These are phyloP conservation scores for Calliphora vicina DNA, from an alignment of 1,140 invertebrate genomes.

Conservation along the genomic window DNA sequence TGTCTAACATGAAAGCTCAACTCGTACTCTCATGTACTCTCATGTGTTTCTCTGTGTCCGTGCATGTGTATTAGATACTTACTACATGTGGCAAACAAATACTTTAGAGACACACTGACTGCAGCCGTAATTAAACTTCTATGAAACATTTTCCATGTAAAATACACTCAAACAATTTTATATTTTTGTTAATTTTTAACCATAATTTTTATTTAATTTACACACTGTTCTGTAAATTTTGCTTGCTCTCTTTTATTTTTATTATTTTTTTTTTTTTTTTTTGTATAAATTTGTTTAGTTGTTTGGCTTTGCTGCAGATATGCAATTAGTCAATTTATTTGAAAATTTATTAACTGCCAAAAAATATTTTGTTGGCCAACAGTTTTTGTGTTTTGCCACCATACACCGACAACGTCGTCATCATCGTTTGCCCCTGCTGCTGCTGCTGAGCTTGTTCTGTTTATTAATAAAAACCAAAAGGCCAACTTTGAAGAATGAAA, in stretches of 20 bases:
- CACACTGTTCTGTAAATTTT: background rate
- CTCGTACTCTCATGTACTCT: background rate
- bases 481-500: background rate
- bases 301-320: constrained; percentile 49
- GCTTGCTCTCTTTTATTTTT: background rate
- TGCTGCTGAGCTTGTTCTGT: background rate
- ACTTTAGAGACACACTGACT: background rate
- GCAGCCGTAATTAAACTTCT: background rate
- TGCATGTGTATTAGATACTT: background rate
- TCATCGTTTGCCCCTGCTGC: background rate
- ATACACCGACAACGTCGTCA: background rate
- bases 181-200: background rate
- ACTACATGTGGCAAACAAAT: background rate
- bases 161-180: background rate
- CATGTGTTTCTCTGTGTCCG: background rate
- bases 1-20: constrained; percentile 27
- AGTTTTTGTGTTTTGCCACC: background rate
- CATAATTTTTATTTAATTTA: background rate
- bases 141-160: too few relatives aligned
- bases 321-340: constrained; percentile 62
- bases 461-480: constrained; percentile 19
- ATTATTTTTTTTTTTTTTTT: background rate
- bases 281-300: background rate
- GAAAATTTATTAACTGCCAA: constrained; percentile 60
- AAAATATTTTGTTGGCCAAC: constrained; percentile 52